Evolutionary conservation across 2,888 invertebrate genomes (phyloP), one percentile per base, ranked within the genome.

Genomic region (Orgyia antiqua): DNA sequence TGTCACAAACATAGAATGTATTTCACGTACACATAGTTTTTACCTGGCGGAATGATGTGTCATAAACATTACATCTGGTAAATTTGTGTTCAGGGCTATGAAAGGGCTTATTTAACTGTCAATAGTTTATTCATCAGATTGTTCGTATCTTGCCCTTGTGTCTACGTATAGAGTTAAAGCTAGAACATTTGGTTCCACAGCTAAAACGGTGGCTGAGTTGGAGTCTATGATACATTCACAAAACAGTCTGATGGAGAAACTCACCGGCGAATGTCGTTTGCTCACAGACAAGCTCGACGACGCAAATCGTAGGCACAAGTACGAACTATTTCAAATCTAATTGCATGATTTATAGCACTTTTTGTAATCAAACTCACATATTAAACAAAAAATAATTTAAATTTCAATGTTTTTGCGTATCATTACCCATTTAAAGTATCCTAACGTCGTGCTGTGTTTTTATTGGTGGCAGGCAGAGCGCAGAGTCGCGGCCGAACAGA

Each of bases 221-320:
- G 95, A 95, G 90, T 90, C 92, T 80, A 92, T 94, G 92, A 91
- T 95, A 88, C 92, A 92, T 87, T 93, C 92, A 87, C 95, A 95
- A 91, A 94, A 93, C 90, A 92, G 92, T 90, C 93, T 94, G 91
- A 93, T 95, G 92, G 94, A 94, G 89, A 94, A 93, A 91, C 91
- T 95, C 87, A 94, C 94, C 74, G 90, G 89, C 74, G 94, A 95
- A 89, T 95, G 95, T 89, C 94, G 93, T 88, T 89, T 89, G 86
- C 91, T 95, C 86, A 95, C 95, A 75, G 90, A 92, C 88, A 94
- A 93, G 90, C 91, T 95, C 89, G 95, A 95, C 89, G 94, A 94
- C 84, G 91, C 94, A 78, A 92, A 91, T 83, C 88, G 91, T 87
- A 93, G 92, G 87, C 94, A 95, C 92, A 94, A 95, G 95, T 95